Percentiles rank a stretch among this genome's conserved stretches.
phyloP scores from a whole-genome alignment of 2,888 invertebrate species.

The Dermolepida albohirtum region DNA sequence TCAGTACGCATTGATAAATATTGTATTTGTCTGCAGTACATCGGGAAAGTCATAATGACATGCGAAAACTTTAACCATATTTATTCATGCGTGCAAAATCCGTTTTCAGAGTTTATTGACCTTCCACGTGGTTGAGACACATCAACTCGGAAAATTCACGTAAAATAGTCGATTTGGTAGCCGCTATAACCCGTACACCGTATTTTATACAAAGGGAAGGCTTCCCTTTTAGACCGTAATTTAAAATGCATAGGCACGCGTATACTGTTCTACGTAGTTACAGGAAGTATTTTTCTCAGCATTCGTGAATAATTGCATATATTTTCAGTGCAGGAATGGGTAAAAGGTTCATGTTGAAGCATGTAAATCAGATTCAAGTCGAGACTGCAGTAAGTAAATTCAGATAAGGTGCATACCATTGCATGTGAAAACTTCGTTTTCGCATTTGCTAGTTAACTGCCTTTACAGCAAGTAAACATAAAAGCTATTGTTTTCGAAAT shows the following conservation, averaged over 20 bases:
- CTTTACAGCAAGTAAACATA: too few relatives aligned
- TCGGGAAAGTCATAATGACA: conserved; percentile 5
- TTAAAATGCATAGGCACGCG: not conserved
- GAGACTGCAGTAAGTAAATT: not conserved
- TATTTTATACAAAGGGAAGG: conserved; percentile 11
- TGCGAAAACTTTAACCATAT: not conserved
- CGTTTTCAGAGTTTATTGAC: conserved; percentile 14
- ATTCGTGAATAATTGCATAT: conserved; percentile 9
- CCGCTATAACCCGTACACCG: not conserved
- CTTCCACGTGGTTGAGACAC: conserved; percentile 7
- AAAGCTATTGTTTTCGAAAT: too few relatives aligned
- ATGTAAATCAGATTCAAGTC: not conserved
- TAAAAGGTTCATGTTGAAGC: not conserved
- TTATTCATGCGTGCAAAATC: conserved; percentile 7
- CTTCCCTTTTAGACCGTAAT: not conserved
- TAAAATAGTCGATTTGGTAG: not conserved
- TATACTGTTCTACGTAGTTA: not conserved
- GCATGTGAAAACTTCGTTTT: conserved; percentile 1
- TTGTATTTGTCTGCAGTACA: too few relatives aligned
- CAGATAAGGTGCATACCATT: conserved; percentile 1
- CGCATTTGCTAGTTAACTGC: too few relatives aligned
- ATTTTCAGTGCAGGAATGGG: conserved; percentile 2
- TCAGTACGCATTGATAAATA: too few relatives aligned
- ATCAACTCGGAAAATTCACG: conserved; percentile 25
- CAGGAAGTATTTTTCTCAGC: not conserved